Conservation (phyloP, 2,113 vertebrate species). For the Lethenteron camtschaticum region DNA sequence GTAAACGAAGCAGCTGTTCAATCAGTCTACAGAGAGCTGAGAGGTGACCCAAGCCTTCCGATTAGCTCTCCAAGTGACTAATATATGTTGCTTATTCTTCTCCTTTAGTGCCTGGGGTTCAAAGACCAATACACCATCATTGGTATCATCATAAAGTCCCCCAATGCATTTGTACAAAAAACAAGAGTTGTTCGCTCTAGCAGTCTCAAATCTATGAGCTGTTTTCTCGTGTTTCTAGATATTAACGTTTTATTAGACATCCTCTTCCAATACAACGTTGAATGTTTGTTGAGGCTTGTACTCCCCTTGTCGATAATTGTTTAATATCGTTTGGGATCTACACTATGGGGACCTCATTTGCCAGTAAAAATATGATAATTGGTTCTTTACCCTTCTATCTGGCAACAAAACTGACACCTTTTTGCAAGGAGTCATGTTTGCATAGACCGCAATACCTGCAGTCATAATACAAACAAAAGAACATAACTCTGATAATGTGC, state of each 20-base stretch:
- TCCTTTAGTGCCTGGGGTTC: neutral
- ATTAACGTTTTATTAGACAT: neutral
- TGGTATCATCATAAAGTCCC: neutral
- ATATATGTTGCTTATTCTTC: conserved; percentile 2
- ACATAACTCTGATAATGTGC: no score
- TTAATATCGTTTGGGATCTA: neutral
- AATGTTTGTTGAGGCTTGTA: neutral
- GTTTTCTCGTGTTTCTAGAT: neutral
- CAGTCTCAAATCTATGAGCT: neutral
- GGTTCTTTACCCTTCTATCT: no score
- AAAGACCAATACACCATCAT: neutral
- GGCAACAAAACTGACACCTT: no score
- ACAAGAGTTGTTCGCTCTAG: neutral
- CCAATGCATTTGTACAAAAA: neutral
- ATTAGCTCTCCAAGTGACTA: neutral
- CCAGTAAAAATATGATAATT: no score
- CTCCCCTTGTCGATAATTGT: neutral
- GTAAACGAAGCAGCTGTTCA: neutral
- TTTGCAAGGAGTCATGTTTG: no score
- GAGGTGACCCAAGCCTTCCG: neutral
- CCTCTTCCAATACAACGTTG: conserved; percentile 2
- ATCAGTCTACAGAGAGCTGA: neutral
- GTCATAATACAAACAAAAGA: no score
- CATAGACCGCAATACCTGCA: no score
- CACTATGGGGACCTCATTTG: no score